Evolutionary conservation across 2,888 invertebrate species (phyloP).

Genomic region (Hylaea fasciaria): DNA sequence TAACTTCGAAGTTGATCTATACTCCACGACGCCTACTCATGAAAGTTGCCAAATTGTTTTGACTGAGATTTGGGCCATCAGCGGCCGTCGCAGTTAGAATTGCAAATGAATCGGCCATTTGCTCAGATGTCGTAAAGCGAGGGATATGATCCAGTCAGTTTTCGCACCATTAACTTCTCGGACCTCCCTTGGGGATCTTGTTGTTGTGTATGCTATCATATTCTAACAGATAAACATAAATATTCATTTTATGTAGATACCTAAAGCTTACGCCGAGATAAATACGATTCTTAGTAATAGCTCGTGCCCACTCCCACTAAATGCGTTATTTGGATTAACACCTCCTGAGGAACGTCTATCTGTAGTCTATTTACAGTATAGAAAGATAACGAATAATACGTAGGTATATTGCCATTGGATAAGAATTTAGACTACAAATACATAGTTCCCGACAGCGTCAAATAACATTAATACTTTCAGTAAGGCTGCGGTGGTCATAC

Average conservation of each 20-base stretch:
- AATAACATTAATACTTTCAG: too few relatives aligned
- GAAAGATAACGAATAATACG: too few relatives aligned
- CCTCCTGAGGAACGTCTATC: background rate
- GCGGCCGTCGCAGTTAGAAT: slow-evolving; percentile 78
- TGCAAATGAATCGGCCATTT: slow-evolving; percentile 85
- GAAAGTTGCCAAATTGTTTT: slow-evolving; percentile 43
- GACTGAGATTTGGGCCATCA: slow-evolving; percentile 52
- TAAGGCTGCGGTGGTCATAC: too few relatives aligned
- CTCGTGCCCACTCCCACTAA: too few relatives aligned
- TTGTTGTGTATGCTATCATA: slow-evolving; percentile 70
- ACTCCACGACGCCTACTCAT: slow-evolving; percentile 7
- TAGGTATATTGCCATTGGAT: too few relatives aligned
- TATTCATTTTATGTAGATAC: slow-evolving; percentile 37
- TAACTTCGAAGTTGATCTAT: too few relatives aligned
- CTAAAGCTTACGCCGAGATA: background rate
- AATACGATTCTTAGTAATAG: too few relatives aligned
- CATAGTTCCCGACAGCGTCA: too few relatives aligned
- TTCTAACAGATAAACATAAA: slow-evolving; percentile 51
- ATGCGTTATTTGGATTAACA: background rate
- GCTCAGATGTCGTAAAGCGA: slow-evolving; percentile 80
- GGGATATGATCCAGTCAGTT: slow-evolving; percentile 85
- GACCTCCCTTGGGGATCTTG: slow-evolving; percentile 68
- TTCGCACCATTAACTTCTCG: slow-evolving; percentile 82
- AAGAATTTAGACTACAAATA: too few relatives aligned
- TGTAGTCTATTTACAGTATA: too few relatives aligned